phyloP scores from a whole-genome alignment of 1,140 invertebrate species.

The Tigriopus japonicus region DNA sequence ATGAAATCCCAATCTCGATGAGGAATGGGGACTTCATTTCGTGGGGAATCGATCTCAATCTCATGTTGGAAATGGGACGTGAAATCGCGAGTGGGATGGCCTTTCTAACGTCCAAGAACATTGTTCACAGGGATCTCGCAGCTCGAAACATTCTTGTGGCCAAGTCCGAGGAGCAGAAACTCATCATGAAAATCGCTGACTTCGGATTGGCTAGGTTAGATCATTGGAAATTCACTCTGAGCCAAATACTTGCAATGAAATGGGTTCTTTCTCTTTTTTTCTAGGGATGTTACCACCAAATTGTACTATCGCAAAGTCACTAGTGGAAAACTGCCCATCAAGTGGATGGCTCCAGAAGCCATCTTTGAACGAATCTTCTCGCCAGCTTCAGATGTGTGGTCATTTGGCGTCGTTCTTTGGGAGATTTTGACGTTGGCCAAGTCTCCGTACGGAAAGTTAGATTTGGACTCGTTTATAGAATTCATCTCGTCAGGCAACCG shows the following conservation, averaged over 20 bases:
- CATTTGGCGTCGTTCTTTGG: constrained; percentile 31
- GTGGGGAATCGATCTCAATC: background rate
- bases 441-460: constrained; percentile 21
- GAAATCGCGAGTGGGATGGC: constrained; percentile 19
- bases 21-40: background rate
- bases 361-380: constrained; percentile 25
- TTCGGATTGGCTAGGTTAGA: constrained; percentile 16
- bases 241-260: background rate
- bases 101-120: constrained; percentile 18
- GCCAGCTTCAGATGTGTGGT: constrained; percentile 27
- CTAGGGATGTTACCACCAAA: background rate
- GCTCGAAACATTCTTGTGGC: constrained; percentile 17
- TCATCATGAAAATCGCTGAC: constrained; percentile 15
- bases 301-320: background rate
- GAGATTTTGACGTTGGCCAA: constrained; percentile 28
- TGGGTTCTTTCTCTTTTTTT: background rate
- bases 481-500: background rate
- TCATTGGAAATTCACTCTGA: background rate
- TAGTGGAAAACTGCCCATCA: constrained; percentile 24
- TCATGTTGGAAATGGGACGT: constrained; percentile 1
- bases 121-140: constrained; percentile 17
- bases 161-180: background rate
- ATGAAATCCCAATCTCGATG: background rate
- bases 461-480: background rate
- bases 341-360: constrained; percentile 31